These are phyloP conservation scores for Moxostoma hubbsi DNA, from an alignment of 2,797 vertebrate genomes.

Conservation along the genomic window DNA sequence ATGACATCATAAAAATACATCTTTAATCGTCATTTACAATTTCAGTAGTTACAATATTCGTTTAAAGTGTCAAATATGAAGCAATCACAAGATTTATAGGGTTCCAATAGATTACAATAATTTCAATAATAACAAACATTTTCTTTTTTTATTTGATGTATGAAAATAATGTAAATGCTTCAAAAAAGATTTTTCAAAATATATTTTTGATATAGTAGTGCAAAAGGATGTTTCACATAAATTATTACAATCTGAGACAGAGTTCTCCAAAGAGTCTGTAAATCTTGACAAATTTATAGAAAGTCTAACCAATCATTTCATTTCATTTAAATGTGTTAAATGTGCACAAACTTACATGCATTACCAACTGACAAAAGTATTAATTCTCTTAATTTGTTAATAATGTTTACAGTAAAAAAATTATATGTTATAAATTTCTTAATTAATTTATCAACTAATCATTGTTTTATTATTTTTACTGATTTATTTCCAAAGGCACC, in stretches of 20 bases:
- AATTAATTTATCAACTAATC: background rate
- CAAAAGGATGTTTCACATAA: background rate
- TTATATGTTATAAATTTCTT: too few relatives aligned
- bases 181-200: background rate
- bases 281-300: background rate
- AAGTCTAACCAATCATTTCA: background rate
- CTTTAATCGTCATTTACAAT: background rate
- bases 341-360: background rate
- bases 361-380: background rate
- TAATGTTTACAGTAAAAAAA: too few relatives aligned
- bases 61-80: conserved; percentile 6
- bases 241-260: background rate
- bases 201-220: background rate
- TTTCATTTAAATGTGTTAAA: background rate
- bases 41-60: background rate
- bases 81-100: background rate
- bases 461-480: background rate
- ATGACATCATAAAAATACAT: background rate
- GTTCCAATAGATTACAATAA: background rate
- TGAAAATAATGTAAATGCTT: background rate
- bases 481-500: conserved; percentile 16
- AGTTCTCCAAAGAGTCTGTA: background rate
- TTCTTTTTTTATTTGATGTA: background rate
- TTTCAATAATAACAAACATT: background rate
- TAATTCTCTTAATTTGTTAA: too few relatives aligned